phyloP scores from a whole-genome alignment of 2,888 invertebrate genomes.

The Microchrysa polita region DNA sequence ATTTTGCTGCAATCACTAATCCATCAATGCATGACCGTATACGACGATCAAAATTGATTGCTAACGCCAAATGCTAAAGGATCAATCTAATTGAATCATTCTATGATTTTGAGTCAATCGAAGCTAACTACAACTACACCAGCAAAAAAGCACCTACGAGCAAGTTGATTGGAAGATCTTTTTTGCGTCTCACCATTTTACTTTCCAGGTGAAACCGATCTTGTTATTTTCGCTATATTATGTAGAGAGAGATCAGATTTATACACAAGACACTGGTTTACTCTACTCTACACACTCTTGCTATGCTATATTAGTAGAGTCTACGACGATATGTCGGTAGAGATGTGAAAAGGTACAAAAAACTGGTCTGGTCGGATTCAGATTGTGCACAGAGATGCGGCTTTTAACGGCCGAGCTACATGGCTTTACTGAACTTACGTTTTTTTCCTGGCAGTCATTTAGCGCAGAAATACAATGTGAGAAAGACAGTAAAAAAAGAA shows the following conservation, averaged over 20 bases:
- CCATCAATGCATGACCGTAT: neutral
- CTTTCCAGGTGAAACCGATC: slow-evolving; percentile 1
- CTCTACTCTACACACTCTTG: no score
- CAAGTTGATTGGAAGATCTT: neutral
- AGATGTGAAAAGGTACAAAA: neutral
- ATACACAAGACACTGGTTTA: slow-evolving; percentile 14
- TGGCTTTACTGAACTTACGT: no score
- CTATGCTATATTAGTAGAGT: no score
- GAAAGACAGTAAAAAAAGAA: no score
- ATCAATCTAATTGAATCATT: neutral
- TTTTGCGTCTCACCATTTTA: neutral
- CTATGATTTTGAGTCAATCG: neutral
- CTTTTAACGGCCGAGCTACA: no score
- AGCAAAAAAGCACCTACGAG: no score
- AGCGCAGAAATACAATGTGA: no score
- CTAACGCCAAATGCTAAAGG: neutral
- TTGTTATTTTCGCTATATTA: slow-evolving; percentile 12
- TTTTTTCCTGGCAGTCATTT: no score
- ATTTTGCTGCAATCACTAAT: neutral
- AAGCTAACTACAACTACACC: neutral
- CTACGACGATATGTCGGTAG: neutral
- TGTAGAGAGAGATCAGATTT: neutral
- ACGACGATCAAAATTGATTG: neutral
- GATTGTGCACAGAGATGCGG: no score
- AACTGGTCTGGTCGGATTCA: no score